Evolutionary conservation across 2,888 invertebrate genomes (phyloP).

Genomic region (Troglohyphantes excavatus): DNA sequence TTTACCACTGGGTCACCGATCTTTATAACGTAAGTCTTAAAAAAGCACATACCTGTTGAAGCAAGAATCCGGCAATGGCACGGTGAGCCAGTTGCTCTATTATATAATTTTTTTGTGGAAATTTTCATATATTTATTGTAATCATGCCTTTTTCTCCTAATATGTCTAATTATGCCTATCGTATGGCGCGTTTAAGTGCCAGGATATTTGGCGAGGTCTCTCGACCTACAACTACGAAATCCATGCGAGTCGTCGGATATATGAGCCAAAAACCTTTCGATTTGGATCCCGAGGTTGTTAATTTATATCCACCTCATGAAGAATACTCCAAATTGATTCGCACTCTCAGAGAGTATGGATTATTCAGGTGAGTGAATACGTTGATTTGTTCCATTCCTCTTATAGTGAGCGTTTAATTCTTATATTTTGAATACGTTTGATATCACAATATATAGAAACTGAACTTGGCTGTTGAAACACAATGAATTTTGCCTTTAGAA

Average conservation of each 20-base stretch:
- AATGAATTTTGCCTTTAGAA: too few relatives aligned
- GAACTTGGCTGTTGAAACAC: too few relatives aligned
- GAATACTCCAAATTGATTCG: constrained; percentile 89
- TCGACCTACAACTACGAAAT: constrained; percentile 88
- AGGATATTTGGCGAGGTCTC: constrained; percentile 94
- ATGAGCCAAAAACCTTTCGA: constrained; percentile 90
- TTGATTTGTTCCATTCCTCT: not conserved
- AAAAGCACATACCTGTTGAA: too few relatives aligned
- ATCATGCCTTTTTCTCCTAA: constrained; percentile 62
- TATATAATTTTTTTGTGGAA: too few relatives aligned
- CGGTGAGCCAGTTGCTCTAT: too few relatives aligned
- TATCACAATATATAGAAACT: too few relatives aligned
- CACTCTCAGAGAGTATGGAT: constrained; percentile 88
- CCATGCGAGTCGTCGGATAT: constrained; percentile 91
- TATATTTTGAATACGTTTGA: too few relatives aligned
- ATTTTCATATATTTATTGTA: not conserved
- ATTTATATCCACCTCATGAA: constrained; percentile 93
- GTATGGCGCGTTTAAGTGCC: constrained; percentile 93
- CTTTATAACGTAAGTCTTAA: too few relatives aligned
- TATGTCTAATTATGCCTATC: constrained; percentile 89
- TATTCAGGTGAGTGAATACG: constrained; percentile 85
- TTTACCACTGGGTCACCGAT: too few relatives aligned
- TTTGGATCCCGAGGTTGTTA: constrained; percentile 87
- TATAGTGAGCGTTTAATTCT: too few relatives aligned
- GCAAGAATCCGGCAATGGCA: too few relatives aligned